Evolutionary conservation across 2,888 invertebrate species (phyloP).

Genomic region (Eupithecia insigniata): DNA sequence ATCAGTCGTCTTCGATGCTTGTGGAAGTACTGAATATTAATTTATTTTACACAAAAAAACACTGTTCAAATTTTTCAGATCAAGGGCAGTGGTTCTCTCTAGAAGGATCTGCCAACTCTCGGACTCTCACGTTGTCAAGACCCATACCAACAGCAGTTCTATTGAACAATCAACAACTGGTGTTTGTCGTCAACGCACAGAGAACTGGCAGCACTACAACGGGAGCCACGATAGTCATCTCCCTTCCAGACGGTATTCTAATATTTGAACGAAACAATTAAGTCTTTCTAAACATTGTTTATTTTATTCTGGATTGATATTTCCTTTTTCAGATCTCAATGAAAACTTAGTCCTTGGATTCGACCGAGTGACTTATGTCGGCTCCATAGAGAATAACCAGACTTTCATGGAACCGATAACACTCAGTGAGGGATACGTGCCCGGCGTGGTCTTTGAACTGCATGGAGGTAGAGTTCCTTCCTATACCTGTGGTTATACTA

Average conservation of each 20-base stretch:
- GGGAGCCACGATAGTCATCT: constrained; percentile 38
- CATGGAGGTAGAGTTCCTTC: constrained; percentile 46
- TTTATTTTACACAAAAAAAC: background rate
- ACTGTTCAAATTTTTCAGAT: constrained; percentile 45
- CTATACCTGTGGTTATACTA: background rate
- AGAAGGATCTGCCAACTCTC: constrained; percentile 33
- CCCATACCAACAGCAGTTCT: constrained; percentile 47
- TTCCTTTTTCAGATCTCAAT: constrained; percentile 38
- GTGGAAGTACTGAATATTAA: background rate
- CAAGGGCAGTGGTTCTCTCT: constrained; percentile 49
- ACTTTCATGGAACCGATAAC: constrained; percentile 45
- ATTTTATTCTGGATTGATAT: background rate
- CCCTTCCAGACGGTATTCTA: constrained; percentile 20
- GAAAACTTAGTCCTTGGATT: constrained; percentile 45
- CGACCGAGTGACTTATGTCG: constrained; percentile 47
- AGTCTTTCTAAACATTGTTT: background rate
- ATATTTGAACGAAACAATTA: background rate
- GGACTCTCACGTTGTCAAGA: constrained; percentile 29
- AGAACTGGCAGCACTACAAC: constrained; percentile 29
- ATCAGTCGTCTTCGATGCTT: background rate
- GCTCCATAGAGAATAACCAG: constrained; percentile 42
- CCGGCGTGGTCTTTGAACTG: constrained; percentile 46
- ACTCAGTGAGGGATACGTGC: constrained; percentile 48
- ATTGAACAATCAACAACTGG: constrained; percentile 48
- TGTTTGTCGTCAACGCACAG: constrained; percentile 42